Conservation (phyloP, 2,113 vertebrate genomes). For the Ictalurus furcatus region DNA sequence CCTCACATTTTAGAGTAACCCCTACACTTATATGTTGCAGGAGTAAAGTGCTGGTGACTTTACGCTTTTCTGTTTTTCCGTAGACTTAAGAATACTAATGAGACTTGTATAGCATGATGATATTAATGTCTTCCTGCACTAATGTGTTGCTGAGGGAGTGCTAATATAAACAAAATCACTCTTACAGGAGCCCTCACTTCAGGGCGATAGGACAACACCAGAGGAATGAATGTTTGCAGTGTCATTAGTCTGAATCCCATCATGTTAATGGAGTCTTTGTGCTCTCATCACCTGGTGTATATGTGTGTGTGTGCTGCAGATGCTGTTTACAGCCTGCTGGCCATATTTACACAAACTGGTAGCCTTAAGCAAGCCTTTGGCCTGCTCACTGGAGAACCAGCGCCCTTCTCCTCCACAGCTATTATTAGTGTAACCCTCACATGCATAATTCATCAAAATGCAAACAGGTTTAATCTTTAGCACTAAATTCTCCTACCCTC, state of each 20-base stretch:
- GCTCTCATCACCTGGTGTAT: slow-evolving; percentile 39
- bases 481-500: slow-evolving; percentile 36
- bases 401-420: slow-evolving; percentile 56
- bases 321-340: slow-evolving; percentile 82
- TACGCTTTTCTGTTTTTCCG: slow-evolving; percentile 13
- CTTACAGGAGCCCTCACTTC: slow-evolving; percentile 69
- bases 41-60: not conserved
- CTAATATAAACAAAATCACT: slow-evolving; percentile 50
- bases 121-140: slow-evolving; percentile 46
- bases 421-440: slow-evolving; percentile 74
- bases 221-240: slow-evolving; percentile 48
- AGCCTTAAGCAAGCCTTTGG: slow-evolving; percentile 58
- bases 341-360: slow-evolving; percentile 86
- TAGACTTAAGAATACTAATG: slow-evolving; percentile 40
- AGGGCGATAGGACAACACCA: slow-evolving; percentile 69
- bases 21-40: not conserved
- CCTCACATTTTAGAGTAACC: not conserved
- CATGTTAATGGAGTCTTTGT: slow-evolving; percentile 47
- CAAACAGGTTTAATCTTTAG: slow-evolving; percentile 48
- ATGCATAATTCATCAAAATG: slow-evolving; percentile 67
- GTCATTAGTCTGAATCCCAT: slow-evolving; percentile 51
- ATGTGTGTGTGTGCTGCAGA: slow-evolving; percentile 56
- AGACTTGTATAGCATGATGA: slow-evolving; percentile 40
- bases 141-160: slow-evolving; percentile 72
- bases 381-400: slow-evolving; percentile 48